Evolutionary conservation across 2,888 invertebrate genomes (phyloP), one percentile per base, ranked within the genome.

Genomic region (Morinoia aosen): DNA sequence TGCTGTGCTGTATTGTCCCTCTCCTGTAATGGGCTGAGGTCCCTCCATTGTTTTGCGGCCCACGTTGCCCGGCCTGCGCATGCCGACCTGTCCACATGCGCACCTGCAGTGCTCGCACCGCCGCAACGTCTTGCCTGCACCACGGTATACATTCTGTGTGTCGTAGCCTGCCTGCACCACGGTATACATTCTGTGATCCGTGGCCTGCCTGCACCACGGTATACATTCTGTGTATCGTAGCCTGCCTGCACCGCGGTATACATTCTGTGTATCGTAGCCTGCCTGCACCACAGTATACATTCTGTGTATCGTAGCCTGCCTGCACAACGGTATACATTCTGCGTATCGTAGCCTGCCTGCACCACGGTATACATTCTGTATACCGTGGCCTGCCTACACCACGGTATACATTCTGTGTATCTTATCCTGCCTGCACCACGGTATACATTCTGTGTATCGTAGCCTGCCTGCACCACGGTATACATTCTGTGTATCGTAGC

Each of bases 21-120:
- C 90, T 40, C 40, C 90, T 39, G 90, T 90, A 40, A 90, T 90
- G 90, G 90, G 12, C 19, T 90, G 40, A 14, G 90, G 48, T 90
- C 90, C 90, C 14, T 90, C 90, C 19, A 90, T 90, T 90, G 90
- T 90, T 40, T 90, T 90, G 90, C 48, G 33, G 90, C 90, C 40
- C 90, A 16, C 39, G 40, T 40, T 48, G 40, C 90, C 40, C 40
- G 40, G 90, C 40, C 40, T 8, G 90, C 16, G 40, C 40, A 90
- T 48, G 48, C 40, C 25, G 90, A 39, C 14, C 40, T 48, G 90
- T 48, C 90, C 48, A 90, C 90, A 39, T 90, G 90, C 90, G 48
- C 33, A 19, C 76, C 48, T 25, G 76, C 19, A 33, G 33, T 7
- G 76, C 76, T 76, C 33, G 25, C 33, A 76, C 76, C 25, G 76